Base-by-base conservation (phyloP, 2,113 vertebrate genomes). In the Alexandromys fortis region DNA sequence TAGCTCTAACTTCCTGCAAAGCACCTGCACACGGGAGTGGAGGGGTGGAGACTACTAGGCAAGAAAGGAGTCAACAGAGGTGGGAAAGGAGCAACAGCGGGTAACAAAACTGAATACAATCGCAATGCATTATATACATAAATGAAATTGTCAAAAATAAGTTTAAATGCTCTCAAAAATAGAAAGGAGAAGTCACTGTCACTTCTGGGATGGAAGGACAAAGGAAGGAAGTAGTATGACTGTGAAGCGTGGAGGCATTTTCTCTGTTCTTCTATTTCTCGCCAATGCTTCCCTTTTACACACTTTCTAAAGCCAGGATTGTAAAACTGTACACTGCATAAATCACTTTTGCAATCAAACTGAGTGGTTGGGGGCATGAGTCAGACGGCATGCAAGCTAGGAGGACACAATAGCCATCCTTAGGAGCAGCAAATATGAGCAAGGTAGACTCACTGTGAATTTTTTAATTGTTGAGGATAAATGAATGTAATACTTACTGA, bases 401-500 rank as follows among this genome's bases (percentile, higher is more conserved):
- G 42, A 81, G 24, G 19, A 63, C 45, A 92, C 49, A 87, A 35
- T 26, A 42, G 42, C 45, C 38, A 75, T 73, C 73, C 49, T 90
- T 55, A 89, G 26, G n/a, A 75, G 52, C 45, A 88, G 68, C 2
- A 16, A 63, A 30, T 67, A 21, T 14, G 17, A 85, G 65, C 88
- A 61, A 82, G 7, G 28, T 2, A 81, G 42, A 58, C 45, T 86
- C 33, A 61, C 45, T 75, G 73, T 67, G 61, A 47, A 82, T 89
- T 67, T 82, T 19, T 63, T 90, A 63, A 72, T 49, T 91, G 61
- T 45, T 94, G 3, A 63, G 30, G 45, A 79, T 21, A 6, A 95
- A 28, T 5, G 52, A 78, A 88, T 63, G 22, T 24, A 92, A 4
- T 68, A 97, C 97, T 97, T 94, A 97, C 97, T 4, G 42, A 0